phyloP scores from a whole-genome alignment of 2,113 vertebrate species.

The Coracopsis vasa region DNA sequence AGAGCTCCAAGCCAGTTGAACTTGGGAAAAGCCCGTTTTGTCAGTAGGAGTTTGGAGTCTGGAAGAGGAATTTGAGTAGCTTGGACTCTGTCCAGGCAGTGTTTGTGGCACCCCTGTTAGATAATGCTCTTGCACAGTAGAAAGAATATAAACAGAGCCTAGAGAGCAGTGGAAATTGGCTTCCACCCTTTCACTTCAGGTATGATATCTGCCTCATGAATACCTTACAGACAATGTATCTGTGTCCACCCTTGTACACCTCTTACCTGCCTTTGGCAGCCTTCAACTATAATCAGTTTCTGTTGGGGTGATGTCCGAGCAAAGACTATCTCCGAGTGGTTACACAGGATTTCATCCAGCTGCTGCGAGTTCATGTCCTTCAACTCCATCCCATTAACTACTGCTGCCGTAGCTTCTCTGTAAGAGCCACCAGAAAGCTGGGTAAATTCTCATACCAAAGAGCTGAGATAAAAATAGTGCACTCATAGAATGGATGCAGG shows the following conservation, averaged over 20 bases:
- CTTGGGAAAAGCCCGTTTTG: not conserved
- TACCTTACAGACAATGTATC: accelerated
- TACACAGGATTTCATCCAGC: slow-evolving; percentile 72
- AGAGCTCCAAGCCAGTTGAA: not conserved
- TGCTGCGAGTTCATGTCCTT: slow-evolving; percentile 77
- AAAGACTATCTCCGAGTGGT: slow-evolving; percentile 79
- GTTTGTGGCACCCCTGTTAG: not conserved
- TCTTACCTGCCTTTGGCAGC: slow-evolving; percentile 77
- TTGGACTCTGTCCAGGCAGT: not conserved
- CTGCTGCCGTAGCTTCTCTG: slow-evolving; percentile 77
- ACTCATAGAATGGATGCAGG: accelerated
- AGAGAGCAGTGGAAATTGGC: not conserved
- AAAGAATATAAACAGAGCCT: not conserved
- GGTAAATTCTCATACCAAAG: not conserved
- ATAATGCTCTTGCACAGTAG: not conserved
- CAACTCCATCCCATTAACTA: slow-evolving; percentile 79
- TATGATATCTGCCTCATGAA: not conserved
- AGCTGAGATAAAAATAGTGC: not conserved
- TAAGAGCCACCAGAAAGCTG: not conserved
- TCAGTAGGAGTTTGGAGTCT: not conserved
- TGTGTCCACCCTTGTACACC: not conserved
- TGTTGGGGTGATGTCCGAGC: slow-evolving; percentile 82
- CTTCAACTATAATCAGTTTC: slow-evolving; percentile 81
- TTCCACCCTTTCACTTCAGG: not conserved
- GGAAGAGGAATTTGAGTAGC: not conserved